These are phyloP conservation scores for Pelobates cultripes DNA, from an alignment of 2,797 vertebrate genomes.

Conservation along the genomic window DNA sequence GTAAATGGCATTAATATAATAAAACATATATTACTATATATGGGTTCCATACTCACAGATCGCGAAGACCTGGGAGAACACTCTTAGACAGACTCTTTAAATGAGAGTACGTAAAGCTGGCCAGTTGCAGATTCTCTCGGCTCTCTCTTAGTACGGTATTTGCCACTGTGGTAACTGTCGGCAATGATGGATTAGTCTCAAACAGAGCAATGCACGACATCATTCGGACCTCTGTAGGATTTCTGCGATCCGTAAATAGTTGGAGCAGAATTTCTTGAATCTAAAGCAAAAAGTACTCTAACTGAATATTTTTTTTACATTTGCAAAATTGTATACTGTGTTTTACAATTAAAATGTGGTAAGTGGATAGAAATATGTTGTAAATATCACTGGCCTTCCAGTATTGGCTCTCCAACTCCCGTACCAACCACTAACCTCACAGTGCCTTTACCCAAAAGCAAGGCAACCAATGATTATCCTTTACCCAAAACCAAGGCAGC, in stretches of 20 bases:
- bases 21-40: not conserved
- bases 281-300: constrained; percentile 61
- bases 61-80: constrained; percentile 72
- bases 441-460: too few species aligned
- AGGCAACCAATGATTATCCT: too few species aligned
- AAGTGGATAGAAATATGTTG: too few species aligned
- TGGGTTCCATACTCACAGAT: constrained; percentile 73
- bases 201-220: constrained; percentile 78
- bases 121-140: constrained; percentile 74
- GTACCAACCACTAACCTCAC: too few species aligned
- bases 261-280: constrained; percentile 79
- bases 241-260: constrained; percentile 72
- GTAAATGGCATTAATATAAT: too few species aligned
- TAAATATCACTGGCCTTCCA: too few species aligned
- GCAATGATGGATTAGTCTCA: constrained; percentile 78
- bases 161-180: constrained; percentile 75
- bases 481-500: too few species aligned
- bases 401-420: too few species aligned
- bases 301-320: too few species aligned
- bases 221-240: constrained; percentile 75
- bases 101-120: constrained; percentile 80
- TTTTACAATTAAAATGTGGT: too few species aligned
- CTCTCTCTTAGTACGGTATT: constrained; percentile 74
- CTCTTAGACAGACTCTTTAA: constrained; percentile 75
- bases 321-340: too few species aligned